These are phyloP conservation scores for Hirundo rustica DNA, from an alignment of 2,797 vertebrate species.

Conservation along the genomic window DNA sequence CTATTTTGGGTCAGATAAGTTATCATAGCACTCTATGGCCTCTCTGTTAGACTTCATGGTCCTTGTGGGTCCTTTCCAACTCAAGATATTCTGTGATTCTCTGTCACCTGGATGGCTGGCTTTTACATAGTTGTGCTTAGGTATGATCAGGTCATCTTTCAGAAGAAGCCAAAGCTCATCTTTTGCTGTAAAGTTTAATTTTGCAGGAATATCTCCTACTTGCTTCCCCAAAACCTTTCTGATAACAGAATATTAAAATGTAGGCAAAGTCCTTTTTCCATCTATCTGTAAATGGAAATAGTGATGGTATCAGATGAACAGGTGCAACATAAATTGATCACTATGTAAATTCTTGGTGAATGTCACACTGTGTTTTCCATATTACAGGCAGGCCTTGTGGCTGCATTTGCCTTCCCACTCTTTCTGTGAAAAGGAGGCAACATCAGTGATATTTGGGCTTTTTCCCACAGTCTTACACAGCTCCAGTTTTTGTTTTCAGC, in stretches of 20 bases:
- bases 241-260: background rate
- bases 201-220: background rate
- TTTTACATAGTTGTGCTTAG: background rate
- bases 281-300: background rate
- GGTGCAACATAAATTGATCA: background rate
- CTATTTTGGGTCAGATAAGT: background rate
- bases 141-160: background rate
- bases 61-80: background rate
- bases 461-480: background rate
- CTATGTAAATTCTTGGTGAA: constrained; percentile 32
- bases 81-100: background rate
- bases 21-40: background rate
- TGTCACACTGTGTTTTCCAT: background rate
- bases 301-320: background rate
- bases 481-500: background rate
- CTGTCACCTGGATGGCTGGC: background rate
- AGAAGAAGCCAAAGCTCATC: background rate
- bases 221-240: constrained; percentile 9
- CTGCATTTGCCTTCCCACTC: constrained; percentile 30
- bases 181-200: background rate
- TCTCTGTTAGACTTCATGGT: background rate
- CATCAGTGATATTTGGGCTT: background rate
- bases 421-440: background rate
- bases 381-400: background rate
- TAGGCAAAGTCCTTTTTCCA: background rate